Percentiles rank a stretch among this genome's conserved stretches.
phyloP scores from a whole-genome alignment of 1,140 invertebrate genomes.

The Zaprionus africanus region DNA sequence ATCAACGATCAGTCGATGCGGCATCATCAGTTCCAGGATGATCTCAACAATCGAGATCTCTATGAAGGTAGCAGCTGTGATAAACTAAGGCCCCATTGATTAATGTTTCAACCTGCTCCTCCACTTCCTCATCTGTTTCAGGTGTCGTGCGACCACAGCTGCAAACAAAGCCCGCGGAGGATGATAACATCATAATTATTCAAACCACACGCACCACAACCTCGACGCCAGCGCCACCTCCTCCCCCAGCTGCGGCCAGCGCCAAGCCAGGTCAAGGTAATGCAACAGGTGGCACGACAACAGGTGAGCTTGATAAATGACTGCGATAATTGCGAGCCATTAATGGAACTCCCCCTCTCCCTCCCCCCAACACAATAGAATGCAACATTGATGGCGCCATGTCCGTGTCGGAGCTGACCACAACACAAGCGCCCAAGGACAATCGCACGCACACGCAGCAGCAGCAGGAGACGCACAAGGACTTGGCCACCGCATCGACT shows the following conservation, averaged over 20 bases:
- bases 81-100: background rate
- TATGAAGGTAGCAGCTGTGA: constrained; percentile 65
- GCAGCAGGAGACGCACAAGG: constrained; percentile 67
- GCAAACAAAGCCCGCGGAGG: constrained; percentile 75
- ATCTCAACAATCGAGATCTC: constrained; percentile 84
- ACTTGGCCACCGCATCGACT: constrained; percentile 76
- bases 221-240: constrained; percentile 54
- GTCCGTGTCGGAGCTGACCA: constrained; percentile 85
- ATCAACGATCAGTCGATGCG: constrained; percentile 90
- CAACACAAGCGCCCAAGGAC: constrained; percentile 68
- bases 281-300: constrained; percentile 56
- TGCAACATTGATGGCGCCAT: constrained; percentile 86
- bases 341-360: background rate
- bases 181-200: constrained; percentile 69
- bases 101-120: background rate
- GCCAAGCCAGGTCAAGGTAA: constrained; percentile 44
- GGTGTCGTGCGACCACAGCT: constrained; percentile 85
- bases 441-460: constrained; percentile 56
- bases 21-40: constrained; percentile 91
- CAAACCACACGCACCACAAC: constrained; percentile 76
- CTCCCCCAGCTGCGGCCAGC: background rate
- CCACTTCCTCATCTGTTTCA: constrained; percentile 57
- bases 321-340: background rate
- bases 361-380: constrained; percentile 76
- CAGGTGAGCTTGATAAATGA: constrained; percentile 46